Conservation (phyloP, 1,140 invertebrate species). For the Heliothis subflexa region DNA sequence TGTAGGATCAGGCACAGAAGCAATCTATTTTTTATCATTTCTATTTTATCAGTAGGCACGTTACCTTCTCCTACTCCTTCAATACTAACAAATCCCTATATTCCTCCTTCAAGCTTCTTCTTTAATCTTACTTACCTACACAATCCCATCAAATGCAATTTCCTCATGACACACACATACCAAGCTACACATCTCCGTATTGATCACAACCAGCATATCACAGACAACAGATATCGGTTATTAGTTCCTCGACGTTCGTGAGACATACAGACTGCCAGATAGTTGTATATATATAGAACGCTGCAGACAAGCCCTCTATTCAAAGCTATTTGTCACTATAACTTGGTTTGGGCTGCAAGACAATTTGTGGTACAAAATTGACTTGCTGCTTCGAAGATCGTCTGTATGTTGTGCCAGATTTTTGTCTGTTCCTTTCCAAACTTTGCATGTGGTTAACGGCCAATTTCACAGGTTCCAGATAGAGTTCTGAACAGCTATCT, state of each 20-base stretch:
- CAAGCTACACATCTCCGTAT: background rate
- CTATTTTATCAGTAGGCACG: too few relatives aligned
- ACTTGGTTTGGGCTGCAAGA: background rate
- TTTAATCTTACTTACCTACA: too few relatives aligned
- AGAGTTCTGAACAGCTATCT: too few relatives aligned
- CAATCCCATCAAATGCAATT: background rate
- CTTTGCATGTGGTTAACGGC: too few relatives aligned
- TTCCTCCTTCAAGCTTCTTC: too few relatives aligned
- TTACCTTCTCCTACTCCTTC: too few relatives aligned
- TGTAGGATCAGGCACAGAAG: too few relatives aligned
- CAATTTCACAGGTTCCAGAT: too few relatives aligned
- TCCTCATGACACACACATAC: background rate
- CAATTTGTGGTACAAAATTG: constrained; percentile 15
- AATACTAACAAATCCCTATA: too few relatives aligned
- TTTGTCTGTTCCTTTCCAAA: too few relatives aligned
- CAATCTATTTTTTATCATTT: too few relatives aligned
- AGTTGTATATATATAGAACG: background rate
- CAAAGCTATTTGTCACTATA: constrained; percentile 4
- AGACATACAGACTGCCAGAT: background rate
- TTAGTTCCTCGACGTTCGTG: background rate
- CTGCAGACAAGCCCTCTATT: background rate
- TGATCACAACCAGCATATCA: background rate
- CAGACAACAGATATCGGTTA: constrained; percentile 6
- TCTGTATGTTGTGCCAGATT: too few relatives aligned
- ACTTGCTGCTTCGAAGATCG: background rate